These are phyloP conservation scores for Bufo gargarizans DNA, from an alignment of 2,113 vertebrate species.

Conservation along the genomic window DNA sequence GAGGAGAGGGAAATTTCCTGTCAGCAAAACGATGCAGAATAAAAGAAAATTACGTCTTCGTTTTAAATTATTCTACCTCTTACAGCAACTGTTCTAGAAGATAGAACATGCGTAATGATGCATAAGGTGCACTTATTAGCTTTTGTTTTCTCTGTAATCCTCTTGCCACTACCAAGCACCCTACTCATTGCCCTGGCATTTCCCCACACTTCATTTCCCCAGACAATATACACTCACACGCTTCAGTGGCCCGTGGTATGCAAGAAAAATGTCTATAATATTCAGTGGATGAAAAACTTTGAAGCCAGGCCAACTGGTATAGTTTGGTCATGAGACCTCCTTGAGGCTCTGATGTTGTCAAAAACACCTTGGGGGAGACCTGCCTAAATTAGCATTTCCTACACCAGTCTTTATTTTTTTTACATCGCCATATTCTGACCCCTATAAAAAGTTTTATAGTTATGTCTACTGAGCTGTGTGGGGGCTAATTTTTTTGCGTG, in stretches of 20 bases:
- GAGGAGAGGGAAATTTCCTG: neutral
- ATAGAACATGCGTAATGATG: neutral
- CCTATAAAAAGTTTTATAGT: too few relatives aligned
- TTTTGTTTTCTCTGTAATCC: neutral
- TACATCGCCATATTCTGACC: too few relatives aligned
- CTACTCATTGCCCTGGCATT: neutral
- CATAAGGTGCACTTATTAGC: neutral
- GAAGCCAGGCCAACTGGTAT: too few relatives aligned
- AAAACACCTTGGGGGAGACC: neutral
- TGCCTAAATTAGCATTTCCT: too few relatives aligned
- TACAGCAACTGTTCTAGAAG: neutral
- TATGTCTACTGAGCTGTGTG: too few relatives aligned
- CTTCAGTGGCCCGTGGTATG: neutral
- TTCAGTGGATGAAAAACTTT: too few relatives aligned
- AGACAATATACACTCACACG: neutral
- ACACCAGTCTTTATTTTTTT: too few relatives aligned
- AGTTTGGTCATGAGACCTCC: neutral
- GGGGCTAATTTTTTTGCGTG: too few relatives aligned
- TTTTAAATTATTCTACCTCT: neutral
- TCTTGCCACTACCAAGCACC: neutral
- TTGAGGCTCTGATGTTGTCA: neutral
- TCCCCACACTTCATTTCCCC: neutral
- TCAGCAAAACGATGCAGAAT: neutral
- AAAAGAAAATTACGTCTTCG: neutral
- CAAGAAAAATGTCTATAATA: neutral